Base-by-base conservation (phyloP, 2,888 invertebrate species). In the Phyllotreta striolata region DNA sequence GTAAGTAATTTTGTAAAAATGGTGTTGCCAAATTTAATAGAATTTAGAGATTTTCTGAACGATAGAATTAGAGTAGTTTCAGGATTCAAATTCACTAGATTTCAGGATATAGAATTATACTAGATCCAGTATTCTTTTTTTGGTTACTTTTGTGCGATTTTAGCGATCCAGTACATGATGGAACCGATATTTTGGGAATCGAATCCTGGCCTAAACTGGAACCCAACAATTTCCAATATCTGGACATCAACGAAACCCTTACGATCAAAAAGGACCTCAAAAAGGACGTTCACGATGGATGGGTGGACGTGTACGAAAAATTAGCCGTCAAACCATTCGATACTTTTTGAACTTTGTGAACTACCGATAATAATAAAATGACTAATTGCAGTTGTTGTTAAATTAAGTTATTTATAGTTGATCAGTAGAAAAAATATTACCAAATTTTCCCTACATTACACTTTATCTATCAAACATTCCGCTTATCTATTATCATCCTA, bases 151-250 rank as follows among this genome's bases (percentile, higher is more conserved):
- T n/a, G 10, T 4, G n/a, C 57, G 49, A 6, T 69, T 68, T 51
- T 10, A 73, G 73, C 52, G 76, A 80, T 56, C 82, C 82, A 1
- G 77, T 78, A 6, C 77, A 78, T 1, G 39, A 66, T 0, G 58
- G 46, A 8, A 55, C 54, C 2, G 58, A 67, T 1, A 8, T 68
- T 0, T 63, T 69, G 4, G 63, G 47, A 5, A 58, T 47, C 9
- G 34, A 14, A 40, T 41, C 6, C 10, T 73, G 72, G 71, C 69
- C 71, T 0, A 66, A 35, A 40, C 55, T 71, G 5, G 12, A 51
- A 37, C 55, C 65, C 10, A 39, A 60, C 24, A 14, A 64, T 47
- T 68, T 68, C 43, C 54, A 60, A 5, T 71, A 66, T 49, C 55
- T 71, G 49, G 66, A 71, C 55, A 68, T 71, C 7, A 62, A 68